Base-by-base conservation (phyloP, 92 coral and sea anemone genomes). In the Anthopleura xanthogrammica region DNA sequence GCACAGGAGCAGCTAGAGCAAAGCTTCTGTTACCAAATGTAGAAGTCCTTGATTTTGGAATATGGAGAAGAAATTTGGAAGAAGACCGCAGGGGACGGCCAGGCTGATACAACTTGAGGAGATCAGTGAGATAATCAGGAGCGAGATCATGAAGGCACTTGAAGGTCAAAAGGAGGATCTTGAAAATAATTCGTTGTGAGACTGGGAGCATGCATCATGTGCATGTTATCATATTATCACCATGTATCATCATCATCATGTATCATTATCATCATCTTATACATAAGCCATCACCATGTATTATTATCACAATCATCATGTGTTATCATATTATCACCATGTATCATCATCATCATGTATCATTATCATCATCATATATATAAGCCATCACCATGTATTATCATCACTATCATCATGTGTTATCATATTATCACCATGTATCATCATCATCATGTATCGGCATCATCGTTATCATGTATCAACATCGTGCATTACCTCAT, bases 401-500 rank as follows among this genome's bases (percentile, higher is more conserved):
- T 43, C 62, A 64, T 64, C 10, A 62, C n/a, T n/a, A n/a, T 19
- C 71, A 64, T 64, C 71, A 64, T 4, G 48, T 20, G 19, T 7
- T 29, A 57, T 62, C 29, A 20, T 62, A 62, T 62, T 5, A 62
- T 62, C 22, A 12, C 1, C 39, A 20, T 17, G 10, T 36, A 36
- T 29, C 77, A 74, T 74, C 77, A 74, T 29, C 77, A 74, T 14
- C 48, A 74, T 74, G 6, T 16, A 17, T 60, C 24, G n/a, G n/a
- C n/a, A 4, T 60, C 70, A 60, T 60, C 70, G 1, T 22, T 11
- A 54, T 54, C 57, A 54, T 8, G 57, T 12, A 54, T 54, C 56
- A 39, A 41, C 79, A 39, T 12, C 79, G 41, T 41, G 57, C 12
- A 36, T 75, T 56, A 39, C 13, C 78, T 75, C 78, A 29, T 41